Conservation (phyloP, 2,797 vertebrate species). For the Erethizon dorsatum region DNA sequence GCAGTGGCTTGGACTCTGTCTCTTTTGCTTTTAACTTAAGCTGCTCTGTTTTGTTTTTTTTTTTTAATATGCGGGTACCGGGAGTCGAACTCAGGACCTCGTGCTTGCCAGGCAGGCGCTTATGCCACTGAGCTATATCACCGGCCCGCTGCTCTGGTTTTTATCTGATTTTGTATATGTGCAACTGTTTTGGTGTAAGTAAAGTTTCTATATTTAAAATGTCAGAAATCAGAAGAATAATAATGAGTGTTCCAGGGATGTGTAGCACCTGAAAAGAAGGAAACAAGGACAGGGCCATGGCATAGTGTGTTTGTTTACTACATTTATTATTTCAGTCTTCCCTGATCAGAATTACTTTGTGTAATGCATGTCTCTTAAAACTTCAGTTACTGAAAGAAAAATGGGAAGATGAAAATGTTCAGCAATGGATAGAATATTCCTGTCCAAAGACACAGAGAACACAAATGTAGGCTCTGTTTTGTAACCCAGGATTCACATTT, state of each 20-base stretch:
- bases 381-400: neutral
- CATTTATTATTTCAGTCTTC: slow-evolving; percentile 62
- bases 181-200: neutral
- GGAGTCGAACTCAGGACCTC: no score
- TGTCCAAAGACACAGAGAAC: slow-evolving; percentile 27
- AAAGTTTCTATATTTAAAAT: neutral
- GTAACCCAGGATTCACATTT: slow-evolving; percentile 73
- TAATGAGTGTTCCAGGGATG: slow-evolving; percentile 21
- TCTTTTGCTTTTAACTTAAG: neutral
- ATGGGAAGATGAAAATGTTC: neutral
- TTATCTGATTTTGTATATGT: neutral
- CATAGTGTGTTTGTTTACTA: neutral
- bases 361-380: slow-evolving; percentile 15
- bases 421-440: neutral
- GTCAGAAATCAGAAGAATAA: neutral
- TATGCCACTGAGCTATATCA: no score
- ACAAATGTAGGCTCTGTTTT: slow-evolving; percentile 51
- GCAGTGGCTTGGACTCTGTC: neutral
- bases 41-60: neutral
- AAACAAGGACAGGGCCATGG: neutral
- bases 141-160: neutral
- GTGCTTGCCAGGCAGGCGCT: no score
- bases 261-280: neutral
- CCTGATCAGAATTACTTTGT: slow-evolving; percentile 51
- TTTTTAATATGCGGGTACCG: no score